Evolutionary conservation across 2,113 vertebrate genomes (phyloP).

Genomic region (Microtus richardsoni): DNA sequence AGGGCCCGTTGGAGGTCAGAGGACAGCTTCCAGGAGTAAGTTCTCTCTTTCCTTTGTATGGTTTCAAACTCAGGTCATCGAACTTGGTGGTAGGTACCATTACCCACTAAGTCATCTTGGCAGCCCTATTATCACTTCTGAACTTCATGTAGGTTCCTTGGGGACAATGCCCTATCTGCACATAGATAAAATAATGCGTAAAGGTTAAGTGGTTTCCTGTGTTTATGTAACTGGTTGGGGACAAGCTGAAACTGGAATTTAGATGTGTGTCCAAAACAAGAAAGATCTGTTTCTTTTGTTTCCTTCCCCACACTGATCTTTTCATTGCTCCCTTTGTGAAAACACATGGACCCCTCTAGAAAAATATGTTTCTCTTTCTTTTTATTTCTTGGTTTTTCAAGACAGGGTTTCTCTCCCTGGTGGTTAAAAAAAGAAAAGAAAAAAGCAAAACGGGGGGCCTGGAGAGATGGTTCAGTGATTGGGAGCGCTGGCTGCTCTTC

Average conservation of each 20-base stretch:
- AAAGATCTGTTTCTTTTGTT: slow-evolving; percentile 42
- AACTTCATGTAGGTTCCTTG: slow-evolving; percentile 36
- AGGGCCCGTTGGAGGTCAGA: not conserved
- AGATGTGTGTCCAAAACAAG: slow-evolving; percentile 35
- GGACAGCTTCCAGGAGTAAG: not conserved
- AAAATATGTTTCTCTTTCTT: not conserved
- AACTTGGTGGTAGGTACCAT: not conserved
- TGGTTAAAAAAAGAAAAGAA: too few relatives aligned
- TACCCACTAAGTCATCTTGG: not conserved
- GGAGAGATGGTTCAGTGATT: too few relatives aligned
- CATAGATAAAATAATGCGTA: slow-evolving; percentile 44
- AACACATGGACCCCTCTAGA: not conserved
- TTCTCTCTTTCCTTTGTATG: not conserved
- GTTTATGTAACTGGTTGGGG: slow-evolving; percentile 33
- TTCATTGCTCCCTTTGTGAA: not conserved
- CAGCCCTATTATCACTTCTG: not conserved
- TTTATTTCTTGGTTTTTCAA: too few relatives aligned
- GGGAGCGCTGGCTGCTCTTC: too few relatives aligned
- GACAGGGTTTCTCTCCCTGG: too few relatives aligned
- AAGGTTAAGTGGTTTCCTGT: slow-evolving; percentile 52
- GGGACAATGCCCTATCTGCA: not conserved
- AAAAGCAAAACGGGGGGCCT: too few relatives aligned
- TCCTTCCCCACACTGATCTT: not conserved
- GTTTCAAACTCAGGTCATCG: not conserved
- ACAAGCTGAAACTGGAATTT: slow-evolving; percentile 25